phyloP scores from a whole-genome alignment of 2,797 vertebrate genomes.

The Sylvilagus floridanus region DNA sequence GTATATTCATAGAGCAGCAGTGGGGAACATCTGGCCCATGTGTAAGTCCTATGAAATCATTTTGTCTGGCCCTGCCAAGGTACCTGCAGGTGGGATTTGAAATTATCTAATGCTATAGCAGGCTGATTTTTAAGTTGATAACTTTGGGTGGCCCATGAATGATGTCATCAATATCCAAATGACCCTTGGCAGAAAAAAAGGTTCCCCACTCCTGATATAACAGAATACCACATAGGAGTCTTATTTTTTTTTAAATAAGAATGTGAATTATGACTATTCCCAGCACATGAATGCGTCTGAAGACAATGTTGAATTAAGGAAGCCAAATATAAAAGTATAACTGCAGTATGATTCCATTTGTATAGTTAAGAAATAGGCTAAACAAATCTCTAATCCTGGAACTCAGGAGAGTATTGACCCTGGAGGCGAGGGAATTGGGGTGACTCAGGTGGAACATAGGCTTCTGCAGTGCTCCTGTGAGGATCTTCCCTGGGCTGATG shows the following conservation, averaged over 20 bases:
- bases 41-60: too few relatives aligned
- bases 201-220: too few relatives aligned
- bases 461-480: background rate
- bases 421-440: accelerated
- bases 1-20: background rate
- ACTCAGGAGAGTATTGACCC: background rate
- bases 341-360: background rate
- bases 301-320: background rate
- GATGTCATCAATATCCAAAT: too few relatives aligned
- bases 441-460: background rate
- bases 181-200: too few relatives aligned
- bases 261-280: background rate
- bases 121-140: too few relatives aligned
- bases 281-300: background rate
- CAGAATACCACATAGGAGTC: background rate
- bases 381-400: background rate
- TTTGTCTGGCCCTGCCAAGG: too few relatives aligned
- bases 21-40: too few relatives aligned
- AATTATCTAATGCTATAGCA: too few relatives aligned
- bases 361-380: background rate
- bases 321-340: constrained; percentile 36
- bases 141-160: too few relatives aligned
- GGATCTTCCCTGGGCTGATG: background rate
- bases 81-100: too few relatives aligned
- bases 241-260: background rate